Percentiles rank a stretch among this genome's conserved stretches.
Conservation (phyloP, 1,140 invertebrate genomes). For the Anastrepha obliqua region DNA sequence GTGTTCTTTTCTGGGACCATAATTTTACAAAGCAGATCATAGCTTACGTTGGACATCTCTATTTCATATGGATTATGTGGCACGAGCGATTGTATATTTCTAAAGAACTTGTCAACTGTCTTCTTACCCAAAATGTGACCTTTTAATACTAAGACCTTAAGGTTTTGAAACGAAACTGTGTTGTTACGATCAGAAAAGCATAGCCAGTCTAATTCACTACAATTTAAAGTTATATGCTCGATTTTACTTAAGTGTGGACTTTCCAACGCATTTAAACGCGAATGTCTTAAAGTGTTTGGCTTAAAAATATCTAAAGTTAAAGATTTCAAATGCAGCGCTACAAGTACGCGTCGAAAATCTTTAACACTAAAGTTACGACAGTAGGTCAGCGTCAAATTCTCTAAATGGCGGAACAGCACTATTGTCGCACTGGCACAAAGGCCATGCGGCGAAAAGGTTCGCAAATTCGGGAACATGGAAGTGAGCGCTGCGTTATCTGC, state of each 20-base stretch:
- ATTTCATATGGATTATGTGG: not conserved
- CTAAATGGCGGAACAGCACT: not conserved
- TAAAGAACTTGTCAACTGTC: not conserved
- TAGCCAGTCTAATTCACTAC: not conserved
- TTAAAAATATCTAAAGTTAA: conserved; percentile 18
- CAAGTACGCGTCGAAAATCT: not conserved
- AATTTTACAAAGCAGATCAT: not conserved
- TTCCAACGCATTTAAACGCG: not conserved
- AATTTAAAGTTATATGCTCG: not conserved
- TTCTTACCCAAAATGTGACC: not conserved
- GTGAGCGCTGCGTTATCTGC: not conserved
- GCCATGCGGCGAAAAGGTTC: not conserved
- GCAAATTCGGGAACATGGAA: not conserved
- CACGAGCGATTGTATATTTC: not conserved
- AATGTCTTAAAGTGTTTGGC: not conserved
- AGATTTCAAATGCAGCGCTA: not conserved
- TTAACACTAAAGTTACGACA: not conserved
- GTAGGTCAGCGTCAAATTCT: conserved; percentile 9
- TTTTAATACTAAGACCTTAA: not conserved
- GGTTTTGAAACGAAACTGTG: not conserved
- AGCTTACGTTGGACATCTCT: not conserved
- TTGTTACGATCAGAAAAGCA: not conserved
- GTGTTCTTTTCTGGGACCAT: not conserved
- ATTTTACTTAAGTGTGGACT: conserved; percentile 15
- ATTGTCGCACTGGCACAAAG: not conserved